Evolutionary conservation across 2,797 vertebrate genomes (phyloP).

Genomic region (Euphonia xanthogaster): DNA sequence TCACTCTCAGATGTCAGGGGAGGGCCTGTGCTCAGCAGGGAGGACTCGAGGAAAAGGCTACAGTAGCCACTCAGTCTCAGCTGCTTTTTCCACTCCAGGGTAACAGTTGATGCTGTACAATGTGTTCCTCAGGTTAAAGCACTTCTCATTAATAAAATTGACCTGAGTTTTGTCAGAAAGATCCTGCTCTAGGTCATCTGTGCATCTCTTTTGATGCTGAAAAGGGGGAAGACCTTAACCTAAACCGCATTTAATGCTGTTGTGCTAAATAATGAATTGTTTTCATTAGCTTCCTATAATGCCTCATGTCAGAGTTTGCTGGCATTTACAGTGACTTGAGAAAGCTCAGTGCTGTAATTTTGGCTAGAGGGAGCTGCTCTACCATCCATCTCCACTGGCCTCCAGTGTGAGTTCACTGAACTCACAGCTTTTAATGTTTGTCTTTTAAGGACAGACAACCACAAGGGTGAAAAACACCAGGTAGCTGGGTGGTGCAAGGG

Average conservation of each 20-base stretch:
- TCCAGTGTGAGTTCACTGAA: background rate
- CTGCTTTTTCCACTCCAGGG: constrained; percentile 48
- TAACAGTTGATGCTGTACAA: constrained; percentile 57
- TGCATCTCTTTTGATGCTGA: constrained; percentile 66
- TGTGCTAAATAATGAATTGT: background rate
- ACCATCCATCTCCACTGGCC: background rate
- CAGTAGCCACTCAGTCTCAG: background rate
- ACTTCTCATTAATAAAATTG: constrained; percentile 60
- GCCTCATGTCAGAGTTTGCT: background rate
- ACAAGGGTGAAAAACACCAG: background rate
- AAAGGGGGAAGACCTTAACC: background rate
- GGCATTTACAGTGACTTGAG: background rate
- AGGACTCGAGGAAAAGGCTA: rapidly evolving
- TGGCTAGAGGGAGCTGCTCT: background rate
- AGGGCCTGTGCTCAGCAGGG: background rate
- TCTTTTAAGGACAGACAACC: background rate
- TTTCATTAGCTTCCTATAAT: background rate
- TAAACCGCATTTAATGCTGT: background rate
- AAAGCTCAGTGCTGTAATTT: background rate
- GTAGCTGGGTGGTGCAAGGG: background rate
- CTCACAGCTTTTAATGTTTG: background rate
- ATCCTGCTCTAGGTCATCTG: constrained; percentile 61
- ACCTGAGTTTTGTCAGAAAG: constrained; percentile 63
- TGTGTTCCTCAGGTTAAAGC: constrained; percentile 52
- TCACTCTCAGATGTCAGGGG: background rate